Evolutionary conservation across 2,888 invertebrate genomes (phyloP), one percentile per base, ranked within the genome.

Genomic region (Rugalucina vietnamica): DNA sequence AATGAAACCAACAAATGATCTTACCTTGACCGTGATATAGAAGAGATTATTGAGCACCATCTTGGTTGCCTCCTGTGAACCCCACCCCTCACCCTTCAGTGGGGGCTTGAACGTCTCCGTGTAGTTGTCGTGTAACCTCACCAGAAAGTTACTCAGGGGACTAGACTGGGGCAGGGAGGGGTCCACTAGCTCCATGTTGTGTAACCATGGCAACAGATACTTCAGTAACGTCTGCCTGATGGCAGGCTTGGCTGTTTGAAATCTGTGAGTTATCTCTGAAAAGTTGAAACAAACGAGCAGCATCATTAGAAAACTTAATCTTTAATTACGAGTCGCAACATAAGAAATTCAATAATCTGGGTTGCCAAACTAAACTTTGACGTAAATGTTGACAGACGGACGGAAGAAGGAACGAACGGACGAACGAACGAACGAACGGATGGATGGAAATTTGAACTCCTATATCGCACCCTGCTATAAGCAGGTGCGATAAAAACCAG

Each of bases 41-140:
- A 99, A 98, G 29, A 99, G 97, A 96, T 99, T 99, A 95, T 99
- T 99, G 86, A 99, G 96, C 73, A 99, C 98, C 98, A 99, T 99
- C 96, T 99, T 99, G 0, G 99, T 99, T n/a, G 99, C 99, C 95
- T 99, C 99, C 0, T 98, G 98, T 0, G 99, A 99, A 65, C 99
- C 99, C 96, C 99, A 99, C 0, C 99, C 99, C 95, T 99, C 98
- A 76, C 98, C 96, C 27, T 97, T 96, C 78, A 97, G 96, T 57
- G 97, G 96, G 0, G 95, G 94, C 76, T 94, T 92, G 76, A 96
- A 91, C 18, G 91, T 91, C 73, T 94, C 94, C 85, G 95, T 96
- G 95, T 96, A 96, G 93, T 97, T 97, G 96, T 97, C 94, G 49
- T 92, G 92, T 76, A 93, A 88, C 69, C 94, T 91, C 37, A 91